A percentile compares a stretch with the other conserved stretches of the same genome.
phyloP scores from a whole-genome alignment of 2,113 vertebrate genomes.

The Ammodramus savannarum region DNA sequence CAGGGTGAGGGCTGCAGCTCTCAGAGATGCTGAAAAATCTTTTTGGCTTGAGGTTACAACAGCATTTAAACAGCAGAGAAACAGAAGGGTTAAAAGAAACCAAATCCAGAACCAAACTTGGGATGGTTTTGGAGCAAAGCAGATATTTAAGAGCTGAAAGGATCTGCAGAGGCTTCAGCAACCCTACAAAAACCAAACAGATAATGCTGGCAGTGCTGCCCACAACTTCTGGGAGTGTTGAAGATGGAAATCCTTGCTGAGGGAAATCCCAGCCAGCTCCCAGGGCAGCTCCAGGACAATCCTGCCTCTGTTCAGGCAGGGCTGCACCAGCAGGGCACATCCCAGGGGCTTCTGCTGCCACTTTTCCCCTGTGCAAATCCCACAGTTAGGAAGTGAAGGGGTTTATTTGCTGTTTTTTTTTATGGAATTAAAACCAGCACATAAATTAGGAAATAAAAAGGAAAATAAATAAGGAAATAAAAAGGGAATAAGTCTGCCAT shows the following conservation, averaged over 20 bases:
- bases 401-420: not conserved
- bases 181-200: not conserved
- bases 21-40: not conserved
- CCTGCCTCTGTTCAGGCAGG: constrained; percentile 8
- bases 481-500: not conserved
- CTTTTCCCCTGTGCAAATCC: not conserved
- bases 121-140: not conserved
- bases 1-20: not conserved
- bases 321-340: not conserved
- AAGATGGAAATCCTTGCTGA: not conserved
- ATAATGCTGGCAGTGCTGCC: not conserved
- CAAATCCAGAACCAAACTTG: not conserved
- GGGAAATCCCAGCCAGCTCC: constrained; percentile 7
- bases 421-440: not conserved
- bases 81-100: not conserved
- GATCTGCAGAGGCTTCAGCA: not conserved
- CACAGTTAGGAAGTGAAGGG: accelerated
- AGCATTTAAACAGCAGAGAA: not conserved
- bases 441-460: not conserved
- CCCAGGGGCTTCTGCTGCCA: not conserved
- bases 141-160: not conserved
- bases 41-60: not conserved
- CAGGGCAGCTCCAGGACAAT: constrained; percentile 28
- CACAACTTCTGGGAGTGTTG: not conserved
- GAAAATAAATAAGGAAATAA: too few relatives aligned